phyloP scores from a whole-genome alignment of 1,140 invertebrate genomes.

The Ooceraea biroi region DNA sequence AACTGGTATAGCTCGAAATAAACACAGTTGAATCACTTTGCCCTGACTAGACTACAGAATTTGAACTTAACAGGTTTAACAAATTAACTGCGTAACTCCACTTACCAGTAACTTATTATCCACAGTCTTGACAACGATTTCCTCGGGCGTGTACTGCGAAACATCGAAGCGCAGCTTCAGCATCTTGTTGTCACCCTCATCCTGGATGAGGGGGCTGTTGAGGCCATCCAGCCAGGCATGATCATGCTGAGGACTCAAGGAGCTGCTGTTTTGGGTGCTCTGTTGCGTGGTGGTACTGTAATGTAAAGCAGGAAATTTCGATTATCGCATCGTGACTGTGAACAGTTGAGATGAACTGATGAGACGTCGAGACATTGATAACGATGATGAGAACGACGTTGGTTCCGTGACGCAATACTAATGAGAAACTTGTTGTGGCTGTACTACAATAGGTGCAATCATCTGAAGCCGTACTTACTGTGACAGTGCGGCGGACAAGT shows the following conservation, averaged over 20 bases:
- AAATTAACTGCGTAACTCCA: slow-evolving; percentile 43
- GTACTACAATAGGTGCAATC: slow-evolving; percentile 31
- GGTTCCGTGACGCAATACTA: neutral
- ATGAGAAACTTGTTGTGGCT: slow-evolving; percentile 34
- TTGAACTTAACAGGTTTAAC: neutral
- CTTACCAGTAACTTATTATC: slow-evolving; percentile 97
- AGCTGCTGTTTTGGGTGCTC: slow-evolving; percentile 81
- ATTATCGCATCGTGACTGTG: slow-evolving; percentile 29
- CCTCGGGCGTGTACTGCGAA: slow-evolving; percentile 97
- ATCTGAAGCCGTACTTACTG: slow-evolving; percentile 63
- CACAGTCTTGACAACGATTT: slow-evolving; percentile 98
- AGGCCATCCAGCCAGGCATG: slow-evolving; percentile 91
- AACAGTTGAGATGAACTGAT: slow-evolving; percentile 29
- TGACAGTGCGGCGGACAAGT: slow-evolving; percentile 53
- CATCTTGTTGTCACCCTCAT: slow-evolving; percentile 95
- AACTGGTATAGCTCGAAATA: neutral
- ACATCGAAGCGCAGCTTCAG: slow-evolving; percentile 97
- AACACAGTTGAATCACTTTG: neutral
- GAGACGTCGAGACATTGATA: slow-evolving; percentile 24
- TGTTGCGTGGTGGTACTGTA: slow-evolving; percentile 86
- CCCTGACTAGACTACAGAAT: neutral
- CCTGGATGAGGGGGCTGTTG: slow-evolving; percentile 96
- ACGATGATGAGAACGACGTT: slow-evolving; percentile 4
- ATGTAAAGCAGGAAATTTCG: slow-evolving; percentile 59
- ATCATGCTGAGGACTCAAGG: slow-evolving; percentile 85